Evolutionary conservation across 1,140 invertebrate species (phyloP), one percentile per base, ranked within the genome.

Genomic region (Drosophila hydei): DNA sequence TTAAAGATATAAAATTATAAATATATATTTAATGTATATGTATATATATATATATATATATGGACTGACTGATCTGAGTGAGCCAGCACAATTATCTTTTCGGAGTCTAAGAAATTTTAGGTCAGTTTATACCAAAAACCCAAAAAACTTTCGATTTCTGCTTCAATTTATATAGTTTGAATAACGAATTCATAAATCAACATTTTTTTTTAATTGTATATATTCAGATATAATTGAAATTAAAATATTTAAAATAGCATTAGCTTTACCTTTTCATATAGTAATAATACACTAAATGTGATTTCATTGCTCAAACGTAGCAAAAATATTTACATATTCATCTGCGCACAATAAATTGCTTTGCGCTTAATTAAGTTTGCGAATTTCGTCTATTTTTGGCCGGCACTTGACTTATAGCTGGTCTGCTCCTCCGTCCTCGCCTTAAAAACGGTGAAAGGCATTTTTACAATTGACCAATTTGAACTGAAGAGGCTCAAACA

Each of bases 401-500:
- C 23, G 5, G n/a, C 25, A 51, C 27, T 19, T 25, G n/a, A 30
- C 18, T 16, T 51, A 56, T 23, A 1, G 5, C n/a, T 16, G 38
- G 5, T 16, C n/a, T 8, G 18, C 21, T 16, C 18, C 9, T 18
- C 18, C 11, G 9, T 11, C 42, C 8, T 11, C 6, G 3, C 9
- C n/a, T 40, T 40, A 7, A 40, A 52, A 38, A 27, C 11, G 50
- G 58, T 70, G 60, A 70, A 70, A 70, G 67, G 51, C 43, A 63
- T 64, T 36, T 58, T 48, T 36, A 40, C 64, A 56, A 71, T 71
- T 71, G 68, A 65, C 68, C 68, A 71, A 71, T 65, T 71, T 71
- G 43, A 65, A 21, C 61, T 65, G 52, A 58, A 56, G 69, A 69
- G 73, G 73, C 77, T 77, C 73, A 80, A 55, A 55, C 51, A 64